phyloP scores from a whole-genome alignment of 64 coral and sea anemone genomes.

The Porites lutea region DNA sequence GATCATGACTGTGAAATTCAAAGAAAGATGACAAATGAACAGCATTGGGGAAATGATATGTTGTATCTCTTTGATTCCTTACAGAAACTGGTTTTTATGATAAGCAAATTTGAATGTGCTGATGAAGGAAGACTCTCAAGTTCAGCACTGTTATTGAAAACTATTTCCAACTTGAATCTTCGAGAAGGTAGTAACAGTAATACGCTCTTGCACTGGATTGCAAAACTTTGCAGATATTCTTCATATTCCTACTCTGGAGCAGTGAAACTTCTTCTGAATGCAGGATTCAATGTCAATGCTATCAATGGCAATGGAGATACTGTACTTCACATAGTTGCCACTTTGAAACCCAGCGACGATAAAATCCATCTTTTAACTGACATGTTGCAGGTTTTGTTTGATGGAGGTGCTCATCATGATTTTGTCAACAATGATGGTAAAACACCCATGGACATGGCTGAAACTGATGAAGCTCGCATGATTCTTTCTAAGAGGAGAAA shows the following conservation, averaged over 20 bases:
- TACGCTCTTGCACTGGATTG: background rate
- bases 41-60: too few relatives aligned
- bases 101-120: too few relatives aligned
- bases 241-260: constrained; percentile 12
- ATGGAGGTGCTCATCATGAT: constrained; percentile 12
- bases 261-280: constrained; percentile 17
- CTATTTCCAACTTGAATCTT: too few relatives aligned
- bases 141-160: too few relatives aligned
- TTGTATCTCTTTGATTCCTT: too few relatives aligned
- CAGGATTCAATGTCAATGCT: constrained; percentile 36
- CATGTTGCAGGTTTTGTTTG: constrained; percentile 6
- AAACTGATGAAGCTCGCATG: constrained; percentile 17
- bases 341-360: too few relatives aligned
- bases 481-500: too few relatives aligned
- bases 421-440: constrained; percentile 11
- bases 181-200: background rate
- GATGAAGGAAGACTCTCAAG: too few relatives aligned
- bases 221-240: too few relatives aligned
- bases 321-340: background rate
- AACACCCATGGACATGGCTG: constrained; percentile 24
- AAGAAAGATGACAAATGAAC: too few relatives aligned
- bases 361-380: constrained; percentile 21
- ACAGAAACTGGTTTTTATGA: too few relatives aligned
- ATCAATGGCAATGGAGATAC: constrained; percentile 55
- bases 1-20: too few relatives aligned